Conservation (phyloP, 2,888 invertebrate species). For the Desoria tigrina region DNA sequence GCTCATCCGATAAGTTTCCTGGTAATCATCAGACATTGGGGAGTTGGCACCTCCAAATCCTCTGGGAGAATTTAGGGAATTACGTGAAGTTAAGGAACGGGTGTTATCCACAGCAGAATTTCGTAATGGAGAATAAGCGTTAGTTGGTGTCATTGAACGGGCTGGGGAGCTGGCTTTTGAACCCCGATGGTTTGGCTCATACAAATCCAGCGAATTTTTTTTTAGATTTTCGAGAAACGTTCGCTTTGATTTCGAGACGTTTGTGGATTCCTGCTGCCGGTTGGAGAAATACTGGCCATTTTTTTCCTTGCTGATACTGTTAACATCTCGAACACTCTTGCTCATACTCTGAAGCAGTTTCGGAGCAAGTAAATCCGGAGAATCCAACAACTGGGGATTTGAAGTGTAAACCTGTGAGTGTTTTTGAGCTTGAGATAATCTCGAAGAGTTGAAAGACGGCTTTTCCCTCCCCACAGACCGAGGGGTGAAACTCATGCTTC, state of each 20-base stretch:
- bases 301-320: constrained; percentile 31
- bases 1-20: constrained; percentile 53
- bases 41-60: constrained; percentile 48
- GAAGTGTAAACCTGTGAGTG: constrained; percentile 64
- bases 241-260: constrained; percentile 38
- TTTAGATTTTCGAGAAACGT: constrained; percentile 50
- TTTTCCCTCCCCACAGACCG: constrained; percentile 30
- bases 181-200: constrained; percentile 40
- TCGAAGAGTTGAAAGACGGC: constrained; percentile 30
- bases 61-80: constrained; percentile 45
- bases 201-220: constrained; percentile 51
- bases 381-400: constrained; percentile 74
- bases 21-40: constrained; percentile 51
- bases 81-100: constrained; percentile 32
- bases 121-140: constrained; percentile 39
- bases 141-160: constrained; percentile 53
- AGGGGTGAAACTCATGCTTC: constrained; percentile 53
- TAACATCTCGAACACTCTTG: constrained; percentile 76
- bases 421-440: constrained; percentile 41
- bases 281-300: constrained; percentile 23
- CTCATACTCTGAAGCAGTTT: constrained; percentile 83
- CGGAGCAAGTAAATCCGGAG: constrained; percentile 76
- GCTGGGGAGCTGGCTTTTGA: constrained; percentile 52
- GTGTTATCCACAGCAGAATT: no score
- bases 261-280: constrained; percentile 11